Evolutionary conservation across 2,888 invertebrate species (phyloP).

Genomic region (Oasisia sp.): DNA sequence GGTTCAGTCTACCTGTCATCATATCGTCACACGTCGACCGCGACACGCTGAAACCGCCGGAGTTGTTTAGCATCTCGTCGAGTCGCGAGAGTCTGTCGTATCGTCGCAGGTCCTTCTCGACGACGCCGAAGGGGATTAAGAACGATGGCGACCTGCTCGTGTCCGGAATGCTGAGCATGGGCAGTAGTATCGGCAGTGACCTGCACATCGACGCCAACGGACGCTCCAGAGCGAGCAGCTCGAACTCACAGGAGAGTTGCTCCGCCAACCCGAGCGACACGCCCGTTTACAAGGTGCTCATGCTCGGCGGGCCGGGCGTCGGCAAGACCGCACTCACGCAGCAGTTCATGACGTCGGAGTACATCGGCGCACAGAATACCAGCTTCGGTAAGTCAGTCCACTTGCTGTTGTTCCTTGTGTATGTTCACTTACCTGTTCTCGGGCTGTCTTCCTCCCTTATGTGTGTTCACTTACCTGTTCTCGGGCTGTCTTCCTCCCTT

Average conservation of each 20-base stretch:
- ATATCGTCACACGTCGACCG: slow-evolving; percentile 27
- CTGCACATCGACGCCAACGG: slow-evolving; percentile 17
- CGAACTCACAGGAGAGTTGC: slow-evolving; percentile 30
- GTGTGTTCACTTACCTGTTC: too few relatives aligned
- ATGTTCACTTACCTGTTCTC: too few relatives aligned
- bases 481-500: too few relatives aligned
- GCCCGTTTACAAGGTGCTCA: slow-evolving; percentile 68
- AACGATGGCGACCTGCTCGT: slow-evolving; percentile 35
- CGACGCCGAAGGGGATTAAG: slow-evolving; percentile 81
- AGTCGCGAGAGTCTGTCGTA: slow-evolving; percentile 26
- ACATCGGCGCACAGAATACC: slow-evolving; percentile 70
- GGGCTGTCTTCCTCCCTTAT: too few relatives aligned
- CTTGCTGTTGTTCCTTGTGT: too few relatives aligned
- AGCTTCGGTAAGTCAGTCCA: slow-evolving; percentile 24
- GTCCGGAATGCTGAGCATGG: slow-evolving; percentile 25
- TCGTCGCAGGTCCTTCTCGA: slow-evolving; percentile 82
- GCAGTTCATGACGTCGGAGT: slow-evolving; percentile 78
- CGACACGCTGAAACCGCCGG: slow-evolving; percentile 25
- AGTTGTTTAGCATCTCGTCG: slow-evolving; percentile 22
- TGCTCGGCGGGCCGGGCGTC: slow-evolving; percentile 76
- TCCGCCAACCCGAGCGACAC: slow-evolving; percentile 21
- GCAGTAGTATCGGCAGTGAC: slow-evolving; percentile 26
- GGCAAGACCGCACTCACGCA: slow-evolving; percentile 77
- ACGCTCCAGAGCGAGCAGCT: slow-evolving; percentile 31
- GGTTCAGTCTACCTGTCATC: slow-evolving; percentile 24